phyloP scores from a whole-genome alignment of 2,888 invertebrate species.

The Nomada ferruginata region DNA sequence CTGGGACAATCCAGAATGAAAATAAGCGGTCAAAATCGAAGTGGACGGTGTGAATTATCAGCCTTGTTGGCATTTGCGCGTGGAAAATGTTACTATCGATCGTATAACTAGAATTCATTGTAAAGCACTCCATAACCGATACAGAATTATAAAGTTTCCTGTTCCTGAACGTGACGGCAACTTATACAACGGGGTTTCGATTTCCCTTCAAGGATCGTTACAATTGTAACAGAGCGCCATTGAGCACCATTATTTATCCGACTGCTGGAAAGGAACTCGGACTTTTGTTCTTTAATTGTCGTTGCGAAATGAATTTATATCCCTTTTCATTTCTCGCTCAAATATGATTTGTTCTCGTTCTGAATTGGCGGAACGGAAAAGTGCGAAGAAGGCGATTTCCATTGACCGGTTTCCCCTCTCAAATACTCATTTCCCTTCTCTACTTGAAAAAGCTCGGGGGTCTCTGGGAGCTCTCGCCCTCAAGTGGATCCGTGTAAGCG shows the following conservation, averaged over 20 bases:
- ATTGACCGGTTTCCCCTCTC: background rate
- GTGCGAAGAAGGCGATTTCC: background rate
- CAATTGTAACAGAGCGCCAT: conserved; percentile 8
- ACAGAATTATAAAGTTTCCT: conserved; percentile 20
- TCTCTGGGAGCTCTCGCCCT: background rate
- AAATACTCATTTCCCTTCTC: background rate
- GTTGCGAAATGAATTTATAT: background rate
- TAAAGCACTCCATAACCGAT: conserved; percentile 23
- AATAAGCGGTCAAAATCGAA: too few relatives aligned
- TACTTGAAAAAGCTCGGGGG: background rate
- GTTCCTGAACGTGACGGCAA: conserved; percentile 46
- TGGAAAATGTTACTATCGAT: conserved; percentile 37
- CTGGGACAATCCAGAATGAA: background rate
- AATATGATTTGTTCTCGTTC: background rate
- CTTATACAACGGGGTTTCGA: conserved; percentile 36
- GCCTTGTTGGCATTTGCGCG: conserved; percentile 31
- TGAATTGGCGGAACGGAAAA: background rate
- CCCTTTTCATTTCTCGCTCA: background rate
- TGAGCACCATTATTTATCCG: conserved; percentile 6
- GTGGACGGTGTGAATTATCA: conserved; percentile 29
- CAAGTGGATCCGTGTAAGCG: conserved; percentile 28
- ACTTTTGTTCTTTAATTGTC: conserved; percentile 31
- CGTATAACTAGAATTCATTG: conserved; percentile 23
- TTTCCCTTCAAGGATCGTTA: conserved; percentile 52
- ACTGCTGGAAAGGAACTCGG: background rate